phyloP scores from a whole-genome alignment of 2,797 vertebrate genomes.

The Fundulus diaphanus region DNA sequence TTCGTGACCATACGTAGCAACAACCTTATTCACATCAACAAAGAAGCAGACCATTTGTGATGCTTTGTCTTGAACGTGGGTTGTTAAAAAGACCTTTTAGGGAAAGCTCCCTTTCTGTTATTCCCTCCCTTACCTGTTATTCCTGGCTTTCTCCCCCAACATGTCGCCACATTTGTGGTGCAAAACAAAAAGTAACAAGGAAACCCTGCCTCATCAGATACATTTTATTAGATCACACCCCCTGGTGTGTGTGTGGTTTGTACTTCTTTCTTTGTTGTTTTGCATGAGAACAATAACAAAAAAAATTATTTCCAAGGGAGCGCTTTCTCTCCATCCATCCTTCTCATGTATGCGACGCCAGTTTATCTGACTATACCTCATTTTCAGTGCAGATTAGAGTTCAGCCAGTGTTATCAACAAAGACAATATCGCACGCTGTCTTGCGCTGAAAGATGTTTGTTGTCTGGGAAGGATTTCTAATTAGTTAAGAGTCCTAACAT shows the following conservation, averaged over 20 bases:
- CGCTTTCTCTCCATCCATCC: not conserved
- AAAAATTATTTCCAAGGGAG: not conserved
- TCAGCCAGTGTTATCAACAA: not conserved
- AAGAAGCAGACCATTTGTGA: not conserved
- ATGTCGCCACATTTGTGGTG: not conserved
- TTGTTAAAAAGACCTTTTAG: not conserved
- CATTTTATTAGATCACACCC: not conserved
- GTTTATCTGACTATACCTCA: not conserved
- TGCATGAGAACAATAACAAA: not conserved
- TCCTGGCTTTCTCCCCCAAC: not conserved
- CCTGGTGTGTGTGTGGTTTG: not conserved
- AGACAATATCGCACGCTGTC: not conserved
- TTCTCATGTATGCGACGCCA: not conserved
- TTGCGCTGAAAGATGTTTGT: not conserved
- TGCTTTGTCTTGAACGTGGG: not conserved
- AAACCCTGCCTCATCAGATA: not conserved
- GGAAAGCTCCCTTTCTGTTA: not conserved
- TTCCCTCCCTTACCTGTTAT: not conserved
- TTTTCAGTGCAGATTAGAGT: not conserved
- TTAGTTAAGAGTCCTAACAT: not conserved
- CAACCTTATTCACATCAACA: not conserved
- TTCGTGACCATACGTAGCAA: not conserved
- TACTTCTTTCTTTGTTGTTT: not conserved
- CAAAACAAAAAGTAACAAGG: slow-evolving; percentile 2
- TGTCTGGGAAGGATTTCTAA: not conserved